phyloP scores from a whole-genome alignment of 2,888 invertebrate genomes.

The Xylophagus ater region DNA sequence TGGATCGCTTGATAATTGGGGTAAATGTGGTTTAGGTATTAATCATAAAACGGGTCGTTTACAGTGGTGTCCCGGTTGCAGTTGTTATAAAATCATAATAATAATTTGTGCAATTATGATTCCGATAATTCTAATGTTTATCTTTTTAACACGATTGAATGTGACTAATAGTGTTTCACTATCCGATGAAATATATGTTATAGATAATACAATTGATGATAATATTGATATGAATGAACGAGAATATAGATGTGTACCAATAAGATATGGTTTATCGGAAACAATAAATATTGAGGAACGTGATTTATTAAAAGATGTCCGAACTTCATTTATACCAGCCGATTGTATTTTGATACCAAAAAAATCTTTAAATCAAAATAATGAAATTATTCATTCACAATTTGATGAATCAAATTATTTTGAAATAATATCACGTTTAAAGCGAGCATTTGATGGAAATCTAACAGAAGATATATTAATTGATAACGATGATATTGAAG shows the following conservation, averaged over 20 bases:
- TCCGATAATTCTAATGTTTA: conserved; percentile 31
- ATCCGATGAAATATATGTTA: background rate
- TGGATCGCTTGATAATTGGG: conserved; percentile 16
- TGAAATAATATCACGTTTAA: too few species aligned
- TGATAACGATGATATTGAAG: conserved; percentile 35
- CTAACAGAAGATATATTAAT: background rate
- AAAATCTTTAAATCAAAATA: too few species aligned
- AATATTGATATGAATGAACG: conserved; percentile 17
- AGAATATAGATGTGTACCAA: conserved; percentile 28
- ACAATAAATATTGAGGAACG: conserved; percentile 44
- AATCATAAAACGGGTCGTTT: conserved; percentile 35
- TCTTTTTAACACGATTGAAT: conserved; percentile 33
- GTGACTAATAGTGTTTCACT: conserved; percentile 17
- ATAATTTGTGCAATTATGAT: conserved; percentile 36
- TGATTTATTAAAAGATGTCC: conserved; percentile 48
- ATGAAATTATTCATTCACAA: too few species aligned
- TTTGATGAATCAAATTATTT: too few species aligned
- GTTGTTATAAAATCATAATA: conserved; percentile 35
- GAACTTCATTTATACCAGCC: conserved; percentile 51
- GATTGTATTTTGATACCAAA: conserved; percentile 43
- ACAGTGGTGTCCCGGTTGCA: conserved; percentile 39
- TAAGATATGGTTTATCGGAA: conserved; percentile 28
- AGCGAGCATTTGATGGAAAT: too few species aligned
- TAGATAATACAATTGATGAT: conserved; percentile 1
- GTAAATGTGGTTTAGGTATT: conserved; percentile 28